Evolutionary conservation across 2,797 vertebrate species (phyloP), one percentile per base, ranked within the genome.

Genomic region (Sebastes iracundus): DNA sequence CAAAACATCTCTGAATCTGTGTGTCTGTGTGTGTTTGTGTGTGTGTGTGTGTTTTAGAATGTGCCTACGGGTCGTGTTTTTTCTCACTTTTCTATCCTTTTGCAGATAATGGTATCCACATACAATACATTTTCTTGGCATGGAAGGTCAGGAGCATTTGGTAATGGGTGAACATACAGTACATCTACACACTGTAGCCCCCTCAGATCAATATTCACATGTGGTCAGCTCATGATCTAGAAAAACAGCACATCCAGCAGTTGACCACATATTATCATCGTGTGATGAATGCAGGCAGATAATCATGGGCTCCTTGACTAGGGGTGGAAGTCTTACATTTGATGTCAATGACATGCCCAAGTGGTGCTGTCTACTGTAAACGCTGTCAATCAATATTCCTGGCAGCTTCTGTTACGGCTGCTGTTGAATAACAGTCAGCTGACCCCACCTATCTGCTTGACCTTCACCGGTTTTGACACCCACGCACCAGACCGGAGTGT

Each of bases 311-410:
- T 88, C 71, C 77, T 82, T 83, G 77, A 85, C 86, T 76, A 42
- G 25, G 28, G 59, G 52, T 67, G 49, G 83, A 87, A 84, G 68
- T 86, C 65, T 81, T 79, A 78, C 80, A 85, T 88, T 88, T 90
- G 52, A 80, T 84, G 81, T 84, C 88, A 69, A 4, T 90, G 88
- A 82, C 89, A 80, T 72, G 61, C 71, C 70, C 72, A 56, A 84
- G 77, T 59, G 58, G 77, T 75, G 83, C 80, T 67, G 80, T 87
- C 79, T 89, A 78, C 77, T 78, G 30, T 89, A 91, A 91, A 90
- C 18, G 77, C 87, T 79, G 85, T 85, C 92, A 87, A 52, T 92
- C 92, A 93, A 89, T 92, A 90, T 83, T 77, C 75, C 69, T 72
- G 87, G 66, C 83, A 88, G 79, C 63, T 46, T 73, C 83, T 35